Evolutionary conservation across 2,797 vertebrate genomes (phyloP).

Genomic region (Brachymystax lenok): DNA sequence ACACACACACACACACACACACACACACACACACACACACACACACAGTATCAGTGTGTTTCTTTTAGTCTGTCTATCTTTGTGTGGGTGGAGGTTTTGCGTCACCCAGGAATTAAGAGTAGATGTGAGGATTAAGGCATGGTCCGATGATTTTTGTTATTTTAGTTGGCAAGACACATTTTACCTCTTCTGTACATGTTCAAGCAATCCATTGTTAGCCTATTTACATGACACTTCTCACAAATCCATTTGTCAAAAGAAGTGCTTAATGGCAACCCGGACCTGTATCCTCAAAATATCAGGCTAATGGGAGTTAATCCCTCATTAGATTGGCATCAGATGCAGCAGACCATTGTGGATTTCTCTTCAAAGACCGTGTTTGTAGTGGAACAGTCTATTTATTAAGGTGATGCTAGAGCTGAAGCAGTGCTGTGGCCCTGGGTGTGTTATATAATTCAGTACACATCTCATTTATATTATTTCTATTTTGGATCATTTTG

Average conservation of each 20-base stretch:
- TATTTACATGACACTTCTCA: no score
- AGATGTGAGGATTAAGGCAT: no score
- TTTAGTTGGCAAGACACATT: no score
- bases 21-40: no score
- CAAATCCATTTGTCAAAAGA: neutral
- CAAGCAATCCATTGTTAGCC: no score
- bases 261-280: neutral
- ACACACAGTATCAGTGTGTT: no score
- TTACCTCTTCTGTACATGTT: no score
- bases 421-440: conserved; percentile 3
- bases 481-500: neutral
- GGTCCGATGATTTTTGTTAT: no score
- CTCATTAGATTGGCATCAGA: neutral
- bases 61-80: no score
- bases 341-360: neutral
- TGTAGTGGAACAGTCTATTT: neutral
- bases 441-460: conserved; percentile 4
- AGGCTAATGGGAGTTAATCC: neutral
- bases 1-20: no score
- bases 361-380: neutral
- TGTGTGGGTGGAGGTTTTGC: no score
- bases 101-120: no score
- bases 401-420: neutral
- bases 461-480: neutral
- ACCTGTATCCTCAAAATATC: neutral